Conservation (phyloP, 2,113 vertebrate species). For the Pseudolaguvia tuberculata region DNA sequence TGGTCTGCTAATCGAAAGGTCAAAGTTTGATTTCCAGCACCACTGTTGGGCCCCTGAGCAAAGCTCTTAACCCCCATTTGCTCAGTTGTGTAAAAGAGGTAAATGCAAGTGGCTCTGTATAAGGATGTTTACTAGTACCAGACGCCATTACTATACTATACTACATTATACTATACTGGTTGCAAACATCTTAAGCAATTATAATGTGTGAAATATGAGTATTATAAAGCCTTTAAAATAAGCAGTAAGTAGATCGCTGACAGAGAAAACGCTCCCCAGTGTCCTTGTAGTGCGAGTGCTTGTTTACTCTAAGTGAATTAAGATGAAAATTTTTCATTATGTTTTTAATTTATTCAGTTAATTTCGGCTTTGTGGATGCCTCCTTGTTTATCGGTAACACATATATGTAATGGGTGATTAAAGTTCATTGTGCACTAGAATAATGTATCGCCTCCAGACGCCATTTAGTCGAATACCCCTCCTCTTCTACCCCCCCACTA, state of each 20-base stretch:
- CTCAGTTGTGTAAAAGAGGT: too few species aligned
- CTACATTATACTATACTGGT: too few species aligned
- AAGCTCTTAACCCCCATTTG: too few species aligned
- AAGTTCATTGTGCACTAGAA: conserved; percentile 32
- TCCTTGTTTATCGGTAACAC: conserved; percentile 24
- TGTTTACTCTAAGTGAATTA: conserved; percentile 27
- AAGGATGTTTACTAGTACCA: too few species aligned
- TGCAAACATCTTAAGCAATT: too few species aligned
- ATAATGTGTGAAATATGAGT: too few species aligned
- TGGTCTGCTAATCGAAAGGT: too few species aligned
- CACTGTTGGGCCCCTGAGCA: too few species aligned
- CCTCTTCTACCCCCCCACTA: conserved; percentile 15
- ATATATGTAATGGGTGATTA: conserved; percentile 37
- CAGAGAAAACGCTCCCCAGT: not conserved
- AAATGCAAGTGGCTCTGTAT: too few species aligned
- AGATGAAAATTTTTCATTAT: conserved; percentile 30
- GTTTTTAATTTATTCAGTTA: conserved; percentile 34
- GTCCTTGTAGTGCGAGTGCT: not conserved
- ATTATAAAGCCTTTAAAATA: not conserved
- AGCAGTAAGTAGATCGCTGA: too few species aligned
- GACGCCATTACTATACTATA: too few species aligned
- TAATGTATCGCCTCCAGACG: conserved; percentile 33
- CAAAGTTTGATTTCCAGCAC: too few species aligned
- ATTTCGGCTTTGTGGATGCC: conserved; percentile 36
- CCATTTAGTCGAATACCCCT: conserved; percentile 27